Conservation (phyloP, 2,888 invertebrate genomes). For the Heliconius charithonia region DNA sequence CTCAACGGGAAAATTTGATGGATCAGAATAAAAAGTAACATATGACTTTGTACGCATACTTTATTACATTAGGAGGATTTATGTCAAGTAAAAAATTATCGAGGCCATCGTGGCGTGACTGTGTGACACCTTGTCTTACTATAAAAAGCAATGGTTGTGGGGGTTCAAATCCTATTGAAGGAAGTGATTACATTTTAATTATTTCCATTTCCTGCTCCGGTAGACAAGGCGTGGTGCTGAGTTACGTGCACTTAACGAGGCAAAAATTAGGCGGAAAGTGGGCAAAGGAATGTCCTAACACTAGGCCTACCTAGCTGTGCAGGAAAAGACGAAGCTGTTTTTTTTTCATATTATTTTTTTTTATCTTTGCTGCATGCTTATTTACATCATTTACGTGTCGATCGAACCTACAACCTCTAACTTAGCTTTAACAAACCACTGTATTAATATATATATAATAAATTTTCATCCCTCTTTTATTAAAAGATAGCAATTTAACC, state of each 20-base stretch:
- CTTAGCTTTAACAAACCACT: neutral
- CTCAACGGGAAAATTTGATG: neutral
- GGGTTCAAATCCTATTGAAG: neutral
- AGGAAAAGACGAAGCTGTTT: too few species aligned
- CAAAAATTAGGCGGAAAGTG: neutral
- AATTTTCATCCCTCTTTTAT: neutral
- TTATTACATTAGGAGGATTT: conserved; percentile 14
- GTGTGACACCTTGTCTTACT: neutral
- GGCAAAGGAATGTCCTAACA: neutral
- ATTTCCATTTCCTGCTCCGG: neutral
- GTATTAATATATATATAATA: neutral
- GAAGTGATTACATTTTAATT: neutral
- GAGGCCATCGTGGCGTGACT: neutral
- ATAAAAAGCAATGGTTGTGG: neutral
- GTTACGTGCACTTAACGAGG: neutral
- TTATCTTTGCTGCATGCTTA: neutral
- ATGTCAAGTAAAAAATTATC: neutral
- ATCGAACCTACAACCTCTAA: neutral
- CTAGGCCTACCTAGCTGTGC: neutral
- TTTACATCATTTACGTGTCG: neutral
- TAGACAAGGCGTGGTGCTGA: neutral
- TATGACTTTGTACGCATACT: neutral
- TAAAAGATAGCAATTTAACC: neutral
- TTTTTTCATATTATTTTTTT: too few species aligned
- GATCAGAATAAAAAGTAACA: conserved; percentile 17